These are phyloP conservation scores for Cryptocephalus moraei DNA, from an alignment of 2,888 invertebrate genomes.

Conservation along the genomic window DNA sequence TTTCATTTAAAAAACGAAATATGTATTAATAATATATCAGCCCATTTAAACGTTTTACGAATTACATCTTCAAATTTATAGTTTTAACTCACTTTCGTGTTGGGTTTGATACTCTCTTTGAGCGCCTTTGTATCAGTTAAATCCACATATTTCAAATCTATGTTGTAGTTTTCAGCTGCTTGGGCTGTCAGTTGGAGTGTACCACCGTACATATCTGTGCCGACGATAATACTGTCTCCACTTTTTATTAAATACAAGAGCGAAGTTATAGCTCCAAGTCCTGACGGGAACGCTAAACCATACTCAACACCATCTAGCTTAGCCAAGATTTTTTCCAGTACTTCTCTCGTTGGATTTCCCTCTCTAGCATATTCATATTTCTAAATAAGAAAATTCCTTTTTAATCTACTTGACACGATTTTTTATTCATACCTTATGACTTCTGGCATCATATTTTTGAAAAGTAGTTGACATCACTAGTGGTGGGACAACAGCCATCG, in stretches of 20 bases:
- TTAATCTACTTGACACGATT: not conserved
- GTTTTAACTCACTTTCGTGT: constrained; percentile 62
- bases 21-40: no score
- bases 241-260: constrained; percentile 1
- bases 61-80: no score
- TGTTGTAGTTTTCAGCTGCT: not conserved
- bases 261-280: constrained; percentile 3
- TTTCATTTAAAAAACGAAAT: no score
- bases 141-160: constrained; percentile 53
- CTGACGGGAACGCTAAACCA: constrained; percentile 5
- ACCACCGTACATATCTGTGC: constrained; percentile 3
- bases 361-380: constrained; percentile 2
- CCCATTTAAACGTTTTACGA: no score
- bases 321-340: constrained; percentile 2
- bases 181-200: not conserved
- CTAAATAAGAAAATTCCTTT: constrained; percentile 1
- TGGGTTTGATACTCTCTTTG: constrained; percentile 57
- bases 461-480: constrained; percentile 1
- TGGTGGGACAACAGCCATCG: not conserved
- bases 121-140: constrained; percentile 57
- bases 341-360: constrained; percentile 3
- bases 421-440: not conserved
- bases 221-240: constrained; percentile 3
- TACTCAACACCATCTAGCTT: constrained; percentile 2
- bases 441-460: not conserved